These are phyloP conservation scores for Apodemia zela DNA, from an alignment of 2,888 invertebrate species.

Conservation along the genomic window DNA sequence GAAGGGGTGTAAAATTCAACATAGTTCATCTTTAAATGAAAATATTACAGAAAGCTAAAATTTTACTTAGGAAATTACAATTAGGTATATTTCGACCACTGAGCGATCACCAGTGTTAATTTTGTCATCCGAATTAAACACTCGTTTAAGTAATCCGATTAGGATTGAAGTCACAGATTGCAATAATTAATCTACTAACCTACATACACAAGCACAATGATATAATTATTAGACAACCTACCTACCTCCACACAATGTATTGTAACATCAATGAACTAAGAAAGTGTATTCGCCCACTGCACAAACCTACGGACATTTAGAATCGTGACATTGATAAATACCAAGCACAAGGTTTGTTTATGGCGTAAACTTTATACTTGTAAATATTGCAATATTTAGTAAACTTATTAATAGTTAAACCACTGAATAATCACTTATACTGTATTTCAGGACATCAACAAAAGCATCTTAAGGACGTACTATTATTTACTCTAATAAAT, in stretches of 20 bases:
- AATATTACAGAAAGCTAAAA: no score
- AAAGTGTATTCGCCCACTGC: conserved; percentile 13
- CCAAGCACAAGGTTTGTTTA: conserved; percentile 6
- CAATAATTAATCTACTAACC: conserved; percentile 10
- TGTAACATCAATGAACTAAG: conserved; percentile 2
- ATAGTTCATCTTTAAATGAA: no score
- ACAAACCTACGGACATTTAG: background rate
- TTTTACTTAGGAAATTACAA: no score
- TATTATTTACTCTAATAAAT: no score
- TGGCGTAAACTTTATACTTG: background rate
- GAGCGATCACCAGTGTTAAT: no score
- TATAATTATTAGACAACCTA: background rate
- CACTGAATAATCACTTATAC: no score
- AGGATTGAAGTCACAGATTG: background rate
- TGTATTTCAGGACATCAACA: no score
- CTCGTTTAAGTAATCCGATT: background rate
- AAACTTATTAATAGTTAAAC: no score
- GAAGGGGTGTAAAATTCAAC: no score
- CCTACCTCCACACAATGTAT: background rate
- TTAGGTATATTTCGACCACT: no score
- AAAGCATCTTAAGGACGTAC: no score
- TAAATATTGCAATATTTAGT: no score
- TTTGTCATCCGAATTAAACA: background rate
- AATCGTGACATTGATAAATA: conserved; percentile 9
- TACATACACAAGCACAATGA: background rate